Conservation (phyloP, 2,113 vertebrate species). For the Neotragus pygmaeus region DNA sequence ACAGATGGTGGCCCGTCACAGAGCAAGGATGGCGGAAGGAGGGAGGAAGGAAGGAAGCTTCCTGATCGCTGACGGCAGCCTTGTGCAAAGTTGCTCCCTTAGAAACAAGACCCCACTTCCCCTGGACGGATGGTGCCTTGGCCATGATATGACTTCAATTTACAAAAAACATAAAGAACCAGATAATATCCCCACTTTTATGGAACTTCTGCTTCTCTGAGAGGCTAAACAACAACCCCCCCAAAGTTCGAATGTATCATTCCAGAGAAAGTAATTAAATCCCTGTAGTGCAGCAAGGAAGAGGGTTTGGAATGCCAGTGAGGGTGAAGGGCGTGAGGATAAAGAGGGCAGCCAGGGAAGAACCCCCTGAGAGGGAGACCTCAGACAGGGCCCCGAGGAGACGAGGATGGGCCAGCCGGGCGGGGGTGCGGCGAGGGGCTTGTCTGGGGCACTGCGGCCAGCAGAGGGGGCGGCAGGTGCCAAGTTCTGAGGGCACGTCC, state of each 20-base stretch:
- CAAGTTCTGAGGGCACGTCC: fast-evolving
- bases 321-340: neutral
- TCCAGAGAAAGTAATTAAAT: neutral
- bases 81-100: neutral
- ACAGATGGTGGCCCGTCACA: neutral
- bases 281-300: neutral
- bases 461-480: neutral
- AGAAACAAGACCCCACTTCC: neutral
- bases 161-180: neutral
- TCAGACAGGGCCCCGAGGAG: neutral
- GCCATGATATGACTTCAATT: neutral
- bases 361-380: no score
- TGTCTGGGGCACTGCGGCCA: neutral
- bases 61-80: neutral
- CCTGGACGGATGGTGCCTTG: neutral
- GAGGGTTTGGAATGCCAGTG: neutral
- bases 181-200: neutral
- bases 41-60: no score
- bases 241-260: neutral
- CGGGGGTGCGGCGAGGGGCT: fast-evolving
- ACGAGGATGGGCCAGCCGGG: neutral
- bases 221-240: neutral
- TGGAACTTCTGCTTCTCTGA: neutral
- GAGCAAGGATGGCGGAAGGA: neutral
- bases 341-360: neutral